Evolutionary conservation across 2,888 invertebrate species (phyloP).

Genomic region (Hylaea fasciaria): DNA sequence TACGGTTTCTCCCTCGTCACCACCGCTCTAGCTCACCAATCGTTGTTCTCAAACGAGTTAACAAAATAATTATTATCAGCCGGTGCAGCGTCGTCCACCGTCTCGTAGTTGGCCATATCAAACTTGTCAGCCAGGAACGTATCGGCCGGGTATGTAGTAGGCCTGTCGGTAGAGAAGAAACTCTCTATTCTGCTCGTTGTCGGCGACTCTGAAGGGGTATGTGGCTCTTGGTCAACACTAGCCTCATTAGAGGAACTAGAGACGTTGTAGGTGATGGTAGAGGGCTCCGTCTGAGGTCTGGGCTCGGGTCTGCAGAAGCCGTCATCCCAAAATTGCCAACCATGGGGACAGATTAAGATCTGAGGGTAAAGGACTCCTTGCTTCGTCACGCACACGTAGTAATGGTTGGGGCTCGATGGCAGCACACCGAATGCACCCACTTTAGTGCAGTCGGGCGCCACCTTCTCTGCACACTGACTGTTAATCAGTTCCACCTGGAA

Average conservation of each 20-base stretch:
- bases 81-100: conserved; percentile 56
- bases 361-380: conserved; percentile 63
- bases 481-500: conserved; percentile 64
- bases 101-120: conserved; percentile 69
- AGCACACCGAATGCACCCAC: conserved; percentile 68
- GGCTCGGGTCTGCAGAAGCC: conserved; percentile 69
- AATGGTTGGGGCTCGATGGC: conserved; percentile 66
- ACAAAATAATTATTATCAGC: conserved; percentile 54
- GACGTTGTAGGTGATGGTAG: background rate
- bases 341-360: conserved; percentile 77
- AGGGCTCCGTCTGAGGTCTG: conserved; percentile 25
- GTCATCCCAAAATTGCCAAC: conserved; percentile 69
- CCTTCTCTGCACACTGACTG: conserved; percentile 67
- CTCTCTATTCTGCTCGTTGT: conserved; percentile 52
- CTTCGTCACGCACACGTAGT: conserved; percentile 72
- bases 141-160: conserved; percentile 64
- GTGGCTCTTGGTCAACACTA: conserved; percentile 17
- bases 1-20: background rate
- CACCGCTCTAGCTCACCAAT: conserved; percentile 12
- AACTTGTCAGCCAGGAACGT: conserved; percentile 77
- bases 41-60: conserved; percentile 59
- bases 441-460: conserved; percentile 63
- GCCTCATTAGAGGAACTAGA: conserved; percentile 32
- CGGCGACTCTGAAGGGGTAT: conserved; percentile 23
- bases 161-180: conserved; percentile 73